Percentiles rank a stretch among this genome's conserved stretches.
Conservation (phyloP, 2,113 vertebrate genomes). For the Gallinago jamesoni region DNA sequence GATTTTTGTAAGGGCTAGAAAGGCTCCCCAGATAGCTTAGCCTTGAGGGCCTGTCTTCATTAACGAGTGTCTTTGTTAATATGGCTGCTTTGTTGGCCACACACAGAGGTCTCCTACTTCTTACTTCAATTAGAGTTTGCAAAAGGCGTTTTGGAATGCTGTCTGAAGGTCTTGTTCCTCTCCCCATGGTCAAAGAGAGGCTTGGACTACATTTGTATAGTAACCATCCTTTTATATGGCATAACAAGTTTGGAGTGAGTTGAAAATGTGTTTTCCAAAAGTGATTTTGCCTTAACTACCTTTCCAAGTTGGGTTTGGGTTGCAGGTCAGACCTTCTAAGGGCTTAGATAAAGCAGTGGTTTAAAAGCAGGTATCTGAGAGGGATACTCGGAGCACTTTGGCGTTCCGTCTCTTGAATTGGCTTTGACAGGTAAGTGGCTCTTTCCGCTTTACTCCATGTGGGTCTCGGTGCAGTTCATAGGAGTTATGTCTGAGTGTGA, state of each 20-base stretch:
- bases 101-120: not conserved
- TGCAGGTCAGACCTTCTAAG: not conserved
- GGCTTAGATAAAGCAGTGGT: not conserved
- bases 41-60: not conserved
- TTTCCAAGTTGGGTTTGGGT: not conserved
- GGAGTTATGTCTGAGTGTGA: not conserved
- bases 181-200: not conserved
- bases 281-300: not conserved
- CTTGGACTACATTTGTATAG: fast-evolving
- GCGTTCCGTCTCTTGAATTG: not conserved
- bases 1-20: not conserved
- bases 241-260: not conserved
- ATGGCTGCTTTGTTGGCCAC: not conserved
- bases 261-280: not conserved
- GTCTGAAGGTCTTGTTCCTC: not conserved
- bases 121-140: not conserved
- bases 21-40: not conserved
- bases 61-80: not conserved
- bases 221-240: not conserved
- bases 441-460: not conserved
- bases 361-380: not conserved
- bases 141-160: not conserved
- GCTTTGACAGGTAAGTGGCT: not conserved
- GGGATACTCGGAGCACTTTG: not conserved
- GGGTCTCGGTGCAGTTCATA: not conserved